Percentiles rank a stretch among this genome's conserved stretches.
phyloP scores from a whole-genome alignment of 1,140 invertebrate species.

The Wiebesia pumilae region DNA sequence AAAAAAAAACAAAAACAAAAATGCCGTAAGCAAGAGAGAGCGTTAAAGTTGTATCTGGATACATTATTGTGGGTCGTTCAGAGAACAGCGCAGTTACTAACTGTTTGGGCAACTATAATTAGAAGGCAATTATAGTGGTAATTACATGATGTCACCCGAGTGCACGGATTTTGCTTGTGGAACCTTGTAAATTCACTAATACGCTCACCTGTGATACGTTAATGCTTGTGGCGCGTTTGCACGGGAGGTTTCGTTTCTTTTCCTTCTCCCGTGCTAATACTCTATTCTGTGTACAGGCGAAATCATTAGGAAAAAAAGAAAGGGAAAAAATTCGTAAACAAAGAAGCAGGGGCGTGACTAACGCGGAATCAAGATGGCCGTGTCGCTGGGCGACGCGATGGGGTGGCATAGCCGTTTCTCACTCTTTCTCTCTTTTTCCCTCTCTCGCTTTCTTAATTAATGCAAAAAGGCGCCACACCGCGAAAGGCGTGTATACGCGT shows the following conservation, averaged over 20 bases:
- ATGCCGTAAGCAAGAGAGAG: neutral
- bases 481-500: slow-evolving; percentile 2
- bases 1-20: too few relatives aligned
- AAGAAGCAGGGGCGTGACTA: slow-evolving; percentile 72
- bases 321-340: slow-evolving; percentile 68
- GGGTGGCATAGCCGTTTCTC: slow-evolving; percentile 25
- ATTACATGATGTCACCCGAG: neutral
- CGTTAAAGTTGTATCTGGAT: neutral
- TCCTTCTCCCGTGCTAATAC: neutral
- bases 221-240: neutral
- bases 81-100: neutral
- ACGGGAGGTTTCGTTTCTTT: neutral
- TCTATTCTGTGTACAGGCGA: neutral
- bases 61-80: neutral
- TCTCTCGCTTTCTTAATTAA: slow-evolving; percentile 44
- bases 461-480: slow-evolving; percentile 37
- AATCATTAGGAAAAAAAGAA: neutral
- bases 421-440: neutral
- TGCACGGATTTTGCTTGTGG: neutral
- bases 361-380: slow-evolving; percentile 71
- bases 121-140: neutral
- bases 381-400: slow-evolving; percentile 55
- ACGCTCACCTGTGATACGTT: slow-evolving; percentile 25
- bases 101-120: neutral
- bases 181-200: neutral